Conservation (phyloP, 1,140 invertebrate species). For the Pomacea maculata region DNA sequence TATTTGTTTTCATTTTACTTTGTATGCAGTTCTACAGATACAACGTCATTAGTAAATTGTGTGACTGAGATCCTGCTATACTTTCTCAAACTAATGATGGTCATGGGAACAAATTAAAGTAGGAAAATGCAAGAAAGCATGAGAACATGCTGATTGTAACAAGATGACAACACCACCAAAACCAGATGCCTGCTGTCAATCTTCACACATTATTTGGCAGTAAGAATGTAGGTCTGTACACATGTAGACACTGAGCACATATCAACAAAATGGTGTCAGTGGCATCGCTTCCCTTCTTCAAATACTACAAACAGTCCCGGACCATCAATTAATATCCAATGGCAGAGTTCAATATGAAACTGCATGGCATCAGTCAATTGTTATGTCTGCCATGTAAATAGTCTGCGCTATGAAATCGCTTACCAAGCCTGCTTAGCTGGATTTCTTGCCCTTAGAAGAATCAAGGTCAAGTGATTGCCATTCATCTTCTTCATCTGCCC, state of each 20-base stretch:
- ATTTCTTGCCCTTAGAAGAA: slow-evolving; percentile 26
- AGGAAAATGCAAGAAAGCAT: neutral
- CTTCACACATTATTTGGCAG: too few relatives aligned
- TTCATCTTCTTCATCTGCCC: slow-evolving; percentile 54
- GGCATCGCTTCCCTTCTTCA: neutral
- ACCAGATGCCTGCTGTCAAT: neutral
- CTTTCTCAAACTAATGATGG: too few relatives aligned
- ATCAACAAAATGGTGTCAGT: neutral
- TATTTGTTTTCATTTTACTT: too few relatives aligned
- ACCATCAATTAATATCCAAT: neutral
- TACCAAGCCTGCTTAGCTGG: slow-evolving; percentile 20
- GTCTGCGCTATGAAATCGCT: neutral
- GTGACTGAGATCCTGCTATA: too few relatives aligned
- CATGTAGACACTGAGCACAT: neutral
- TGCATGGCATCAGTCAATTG: neutral
- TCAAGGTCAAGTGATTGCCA: slow-evolving; percentile 58
- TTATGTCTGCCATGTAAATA: neutral
- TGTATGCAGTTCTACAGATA: too few relatives aligned
- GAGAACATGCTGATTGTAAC: neutral
- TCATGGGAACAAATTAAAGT: neutral
- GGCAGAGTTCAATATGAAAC: neutral
- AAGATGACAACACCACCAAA: neutral
- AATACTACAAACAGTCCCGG: neutral
- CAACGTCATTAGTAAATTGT: too few relatives aligned
- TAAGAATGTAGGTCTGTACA: neutral